Conservation (phyloP, 2,113 vertebrate genomes). For the Phylloscopus whistleri region DNA sequence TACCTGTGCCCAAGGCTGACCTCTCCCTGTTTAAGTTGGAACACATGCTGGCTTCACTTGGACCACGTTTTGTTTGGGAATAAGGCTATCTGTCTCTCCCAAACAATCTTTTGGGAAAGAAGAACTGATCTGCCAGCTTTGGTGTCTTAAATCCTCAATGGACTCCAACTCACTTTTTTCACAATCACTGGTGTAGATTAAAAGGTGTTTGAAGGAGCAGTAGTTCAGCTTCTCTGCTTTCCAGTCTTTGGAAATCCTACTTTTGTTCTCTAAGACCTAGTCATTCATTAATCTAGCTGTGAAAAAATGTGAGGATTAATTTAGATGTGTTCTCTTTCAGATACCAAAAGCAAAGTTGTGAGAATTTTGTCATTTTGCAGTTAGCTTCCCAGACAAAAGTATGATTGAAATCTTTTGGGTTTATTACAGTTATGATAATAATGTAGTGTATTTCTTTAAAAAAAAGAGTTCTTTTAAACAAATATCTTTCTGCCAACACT, state of each 20-base stretch:
- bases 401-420: background rate
- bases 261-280: background rate
- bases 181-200: background rate
- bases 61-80: background rate
- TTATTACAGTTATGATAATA: slow-evolving; percentile 1
- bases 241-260: background rate
- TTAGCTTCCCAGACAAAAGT: background rate
- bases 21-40: background rate
- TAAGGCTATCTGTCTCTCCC: background rate
- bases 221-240: background rate
- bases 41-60: background rate
- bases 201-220: background rate
- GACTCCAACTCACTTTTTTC: background rate
- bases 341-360: background rate
- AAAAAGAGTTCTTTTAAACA: background rate
- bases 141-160: background rate
- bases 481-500: background rate
- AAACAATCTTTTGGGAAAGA: background rate
- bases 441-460: background rate
- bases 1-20: background rate
- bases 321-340: background rate
- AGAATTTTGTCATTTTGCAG: background rate
- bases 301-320: background rate
- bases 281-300: background rate
- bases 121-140: background rate